These are phyloP conservation scores for Octopus bimaculoides DNA, from an alignment of 1,140 invertebrate species.

Conservation along the genomic window DNA sequence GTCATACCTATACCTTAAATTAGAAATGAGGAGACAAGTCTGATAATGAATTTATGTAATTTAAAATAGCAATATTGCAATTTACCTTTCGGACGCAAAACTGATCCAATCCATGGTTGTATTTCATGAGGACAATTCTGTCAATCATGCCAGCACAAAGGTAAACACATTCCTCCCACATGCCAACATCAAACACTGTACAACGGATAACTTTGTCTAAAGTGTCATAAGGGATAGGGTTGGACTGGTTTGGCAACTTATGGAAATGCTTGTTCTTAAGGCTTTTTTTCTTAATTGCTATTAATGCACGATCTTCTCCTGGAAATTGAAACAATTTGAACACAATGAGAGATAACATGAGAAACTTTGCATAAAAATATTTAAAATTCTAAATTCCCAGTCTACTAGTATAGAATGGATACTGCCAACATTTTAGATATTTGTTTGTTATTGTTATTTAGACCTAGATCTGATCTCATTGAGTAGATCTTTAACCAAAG, in stretches of 20 bases:
- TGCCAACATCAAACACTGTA: conserved; percentile 63
- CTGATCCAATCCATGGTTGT: conserved; percentile 41
- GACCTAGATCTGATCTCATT: too few species aligned
- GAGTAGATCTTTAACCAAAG: too few species aligned
- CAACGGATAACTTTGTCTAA: conserved; percentile 62
- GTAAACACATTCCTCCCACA: conserved; percentile 53
- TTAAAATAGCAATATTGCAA: background rate
- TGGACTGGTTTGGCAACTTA: conserved; percentile 58
- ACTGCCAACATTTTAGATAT: too few species aligned
- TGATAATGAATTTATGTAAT: background rate
- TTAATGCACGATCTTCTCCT: conserved; percentile 66
- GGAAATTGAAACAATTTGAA: conserved; percentile 41
- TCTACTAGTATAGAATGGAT: too few species aligned
- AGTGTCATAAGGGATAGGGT: conserved; percentile 63
- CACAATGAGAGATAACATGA: background rate
- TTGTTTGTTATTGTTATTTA: too few species aligned
- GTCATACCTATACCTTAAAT: background rate
- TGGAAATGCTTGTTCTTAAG: conserved; percentile 62
- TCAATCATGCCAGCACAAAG: conserved; percentile 69
- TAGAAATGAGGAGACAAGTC: background rate
- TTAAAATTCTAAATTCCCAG: background rate
- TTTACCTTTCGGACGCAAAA: conserved; percentile 54
- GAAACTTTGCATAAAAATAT: background rate
- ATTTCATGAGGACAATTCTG: conserved; percentile 61
- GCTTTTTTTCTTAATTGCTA: conserved; percentile 66